Evolutionary conservation across 1,140 invertebrate genomes (phyloP), one percentile per base, ranked within the genome.

Genomic region (Radopholus similis): DNA sequence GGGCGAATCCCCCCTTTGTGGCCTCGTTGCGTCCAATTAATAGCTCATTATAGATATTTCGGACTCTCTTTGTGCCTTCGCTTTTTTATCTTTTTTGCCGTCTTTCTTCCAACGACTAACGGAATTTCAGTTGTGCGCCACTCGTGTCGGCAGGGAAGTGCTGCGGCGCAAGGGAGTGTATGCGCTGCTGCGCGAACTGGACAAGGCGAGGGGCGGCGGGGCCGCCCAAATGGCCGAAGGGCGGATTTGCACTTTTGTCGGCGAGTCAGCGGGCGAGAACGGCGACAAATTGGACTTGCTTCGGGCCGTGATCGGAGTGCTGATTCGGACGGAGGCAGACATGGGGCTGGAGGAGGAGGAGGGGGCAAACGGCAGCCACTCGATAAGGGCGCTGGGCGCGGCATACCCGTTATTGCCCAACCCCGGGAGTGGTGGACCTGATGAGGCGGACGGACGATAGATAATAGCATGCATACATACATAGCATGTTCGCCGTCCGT

Each of bases 301-400:
- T 3, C 28, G 65, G 18, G 70, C 69, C 4, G 6, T 71, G 5
- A 71, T 71, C 26, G 69, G 69, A 26, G 47, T 71, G 40, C 54
- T 71, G 6, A 71, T 71, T 49, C 73, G 69, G 4, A 26, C 21
- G 37, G 69, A 71, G 42, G 70, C 21, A n/a, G 69, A 71, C 37
- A 71, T 71, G 68, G 69, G 54, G 35, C 34, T 73, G 37, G 28
- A 37, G 28, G 38, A 55, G 4, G 26, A 66, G 5, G 23, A 47
- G 13, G 15, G 11, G 26, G 32, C 51, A 2, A 54, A 23, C 4
- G 30, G n/a, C n/a, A n/a, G n/a, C n/a, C 28, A 54, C 15, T 68
- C 66, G n/a, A 69, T 68, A 28, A 28, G 66, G 18, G 13, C 47
- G 15, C 32, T 68, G 42, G 38, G 38, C 23, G 21, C 35, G 34